Evolutionary conservation across 1,140 invertebrate species (phyloP), one percentile per base, ranked within the genome.

Genomic region (Parapsyche elsis): DNA sequence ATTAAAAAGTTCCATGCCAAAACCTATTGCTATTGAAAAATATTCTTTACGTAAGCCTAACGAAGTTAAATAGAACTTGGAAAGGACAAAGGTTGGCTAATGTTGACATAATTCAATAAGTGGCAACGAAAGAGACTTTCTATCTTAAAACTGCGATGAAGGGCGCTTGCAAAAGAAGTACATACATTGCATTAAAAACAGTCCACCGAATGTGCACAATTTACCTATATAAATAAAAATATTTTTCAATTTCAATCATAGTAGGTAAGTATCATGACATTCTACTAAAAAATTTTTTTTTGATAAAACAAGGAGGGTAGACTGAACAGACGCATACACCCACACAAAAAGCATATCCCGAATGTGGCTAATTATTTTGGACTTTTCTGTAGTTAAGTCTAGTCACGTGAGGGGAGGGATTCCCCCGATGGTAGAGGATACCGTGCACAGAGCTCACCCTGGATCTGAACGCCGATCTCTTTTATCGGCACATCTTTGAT

Each of bases 401-500:
- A 16, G 46, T 24, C 38, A 73, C 5, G 26, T 44, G 70, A 71
- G 19, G 26, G 70, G 14, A 30, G 70, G 21, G 19, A 21, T 4
- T 67, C 64, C 64, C 64, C 64, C 5, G 21, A 4, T 9, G 30
- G 30, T 38, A 38, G 30, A 38, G 30, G 30, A 38, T 19, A 61
- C 9, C 64, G 9, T 67, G 19, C 21, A 26, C 64, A 21, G n/a
- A 61, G 19, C 21, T 10, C 64, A 12, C 24, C 64, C 10, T 67
- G 59, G 19, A 67, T 14, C 64, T 53, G 71, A 75, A 75, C 71
- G 24, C 71, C 71, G 23, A 77, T 77, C 75, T 77, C 75, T 77
- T 77, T 77, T 77, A 77, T 77, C 75, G 75, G 75, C 75, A 77
- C 59, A 77, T 77, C 75, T 77, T 77, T 77, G 75, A 77, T 77